Evolutionary conservation across 2,797 vertebrate species (phyloP), one percentile per base, ranked within the genome.

Genomic region (Alfaro cultratus): DNA sequence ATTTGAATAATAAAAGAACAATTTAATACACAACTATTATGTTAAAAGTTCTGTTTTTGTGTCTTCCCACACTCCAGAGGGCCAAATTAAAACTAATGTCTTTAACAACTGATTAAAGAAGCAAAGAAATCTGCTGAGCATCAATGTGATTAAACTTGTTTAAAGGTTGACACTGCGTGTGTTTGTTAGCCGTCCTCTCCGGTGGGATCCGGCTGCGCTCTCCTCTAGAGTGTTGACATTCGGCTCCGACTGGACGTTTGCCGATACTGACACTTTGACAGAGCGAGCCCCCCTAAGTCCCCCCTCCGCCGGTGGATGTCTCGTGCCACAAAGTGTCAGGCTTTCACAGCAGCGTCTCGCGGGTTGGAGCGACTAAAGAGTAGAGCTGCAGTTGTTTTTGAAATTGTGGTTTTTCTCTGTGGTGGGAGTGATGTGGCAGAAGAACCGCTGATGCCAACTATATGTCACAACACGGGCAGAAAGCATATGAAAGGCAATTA

Each of bases 241-340:
- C 73, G 55, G 68, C 83, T 82, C 80, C 2, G 18, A 51, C 74
- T 70, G 77, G 64, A 78, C 60, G 82, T 87, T 87, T 87, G 86
- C 93, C 53, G 85, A 3, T 1, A 70, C 46, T 83, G 92, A 88
- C 91, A 88, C 82, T 88, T 87, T 86, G 93, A 90, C 92, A 89
- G 83, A 86, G 89, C 80, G 75, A 90, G 88, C 85, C 83, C 80
- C 75, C 76, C 57, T 8, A 0, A 0, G 0, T 5, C 29, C 26
- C 3, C 12, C 4, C 10, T 8, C 23, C 41, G 29, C 72, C 31
- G 8, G 8, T 51, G 21, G 49, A 51, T 82, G 75, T 84, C 86
- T 79, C 21, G 41, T 89, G 87, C 87, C 91, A 88, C 72, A 31
- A 26, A 85, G 85, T 39, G 83, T 73, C n/a, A 31, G 75, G 64